Conservation (phyloP, 2,888 invertebrate genomes). For the Ophraella communa region DNA sequence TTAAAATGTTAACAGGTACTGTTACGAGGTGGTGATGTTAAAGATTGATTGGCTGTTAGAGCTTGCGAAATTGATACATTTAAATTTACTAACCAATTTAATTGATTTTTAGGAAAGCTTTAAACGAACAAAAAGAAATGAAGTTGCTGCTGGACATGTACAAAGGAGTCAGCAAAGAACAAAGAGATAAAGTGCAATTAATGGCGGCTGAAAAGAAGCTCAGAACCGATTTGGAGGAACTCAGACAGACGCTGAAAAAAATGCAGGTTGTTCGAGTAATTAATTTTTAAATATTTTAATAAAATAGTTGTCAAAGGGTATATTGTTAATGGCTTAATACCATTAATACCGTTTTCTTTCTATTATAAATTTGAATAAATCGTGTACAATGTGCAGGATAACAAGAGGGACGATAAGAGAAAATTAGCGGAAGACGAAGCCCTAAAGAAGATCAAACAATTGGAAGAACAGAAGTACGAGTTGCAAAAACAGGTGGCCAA, state of each 20-base stretch:
- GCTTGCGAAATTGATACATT: no score
- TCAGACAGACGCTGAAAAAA: slow-evolving; percentile 84
- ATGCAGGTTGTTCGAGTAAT: slow-evolving; percentile 67
- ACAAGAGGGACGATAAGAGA: slow-evolving; percentile 87
- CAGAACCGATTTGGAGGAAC: slow-evolving; percentile 87
- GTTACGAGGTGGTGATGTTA: no score
- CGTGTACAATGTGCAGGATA: slow-evolving; percentile 67
- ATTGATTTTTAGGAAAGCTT: slow-evolving; percentile 73
- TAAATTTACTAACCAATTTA: no score
- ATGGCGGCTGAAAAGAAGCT: slow-evolving; percentile 95
- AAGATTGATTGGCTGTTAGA: no score
- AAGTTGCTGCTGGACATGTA: slow-evolving; percentile 95
- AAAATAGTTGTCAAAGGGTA: no score
- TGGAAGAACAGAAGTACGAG: slow-evolving; percentile 92
- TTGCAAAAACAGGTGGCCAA: slow-evolving; percentile 89
- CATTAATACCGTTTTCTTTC: background rate
- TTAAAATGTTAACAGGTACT: no score
- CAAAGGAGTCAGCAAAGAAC: slow-evolving; percentile 96
- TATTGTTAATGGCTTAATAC: no score
- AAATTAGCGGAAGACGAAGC: slow-evolving; percentile 96
- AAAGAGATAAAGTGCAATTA: slow-evolving; percentile 92
- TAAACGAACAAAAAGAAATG: slow-evolving; percentile 93
- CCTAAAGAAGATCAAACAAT: slow-evolving; percentile 88
- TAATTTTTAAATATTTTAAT: no score
- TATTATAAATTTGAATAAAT: slow-evolving; percentile 17